Percentiles rank a stretch among this genome's conserved stretches.
phyloP scores from a whole-genome alignment of 2,113 vertebrate species.

The Cepphus grylle region DNA sequence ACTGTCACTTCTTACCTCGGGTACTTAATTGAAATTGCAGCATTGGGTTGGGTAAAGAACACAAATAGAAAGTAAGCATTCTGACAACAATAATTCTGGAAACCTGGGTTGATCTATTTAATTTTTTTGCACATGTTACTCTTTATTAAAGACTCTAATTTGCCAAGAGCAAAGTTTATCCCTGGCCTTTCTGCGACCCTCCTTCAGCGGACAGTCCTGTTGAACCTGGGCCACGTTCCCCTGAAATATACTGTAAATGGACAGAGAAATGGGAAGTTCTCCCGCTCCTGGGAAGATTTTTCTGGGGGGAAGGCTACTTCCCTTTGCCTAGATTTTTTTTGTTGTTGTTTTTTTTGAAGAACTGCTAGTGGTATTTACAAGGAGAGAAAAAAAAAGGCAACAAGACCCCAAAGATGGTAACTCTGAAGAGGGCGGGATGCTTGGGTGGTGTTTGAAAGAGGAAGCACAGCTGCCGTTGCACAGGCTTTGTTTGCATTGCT shows the following conservation, averaged over 20 bases:
- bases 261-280: background rate
- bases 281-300: background rate
- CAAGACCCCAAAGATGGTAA: background rate
- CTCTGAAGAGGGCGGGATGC: background rate
- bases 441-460: background rate
- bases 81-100: constrained; percentile 69
- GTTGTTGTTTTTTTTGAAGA: background rate
- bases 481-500: constrained; percentile 45
- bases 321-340: background rate
- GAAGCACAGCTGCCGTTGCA: constrained; percentile 38
- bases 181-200: constrained; percentile 37
- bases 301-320: background rate
- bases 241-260: background rate
- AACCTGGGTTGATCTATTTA: constrained; percentile 76
- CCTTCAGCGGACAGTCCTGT: background rate
- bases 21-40: constrained; percentile 64
- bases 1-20: constrained; percentile 68
- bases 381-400: background rate
- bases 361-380: background rate
- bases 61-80: constrained; percentile 58
- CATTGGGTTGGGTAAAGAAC: constrained; percentile 42
- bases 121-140: constrained; percentile 77
- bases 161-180: constrained; percentile 66
- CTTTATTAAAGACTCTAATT: constrained; percentile 71
- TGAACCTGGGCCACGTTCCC: background rate